These are phyloP conservation scores for Microcebus murinus DNA, from an alignment of 2,113 vertebrate genomes.

Conservation along the genomic window DNA sequence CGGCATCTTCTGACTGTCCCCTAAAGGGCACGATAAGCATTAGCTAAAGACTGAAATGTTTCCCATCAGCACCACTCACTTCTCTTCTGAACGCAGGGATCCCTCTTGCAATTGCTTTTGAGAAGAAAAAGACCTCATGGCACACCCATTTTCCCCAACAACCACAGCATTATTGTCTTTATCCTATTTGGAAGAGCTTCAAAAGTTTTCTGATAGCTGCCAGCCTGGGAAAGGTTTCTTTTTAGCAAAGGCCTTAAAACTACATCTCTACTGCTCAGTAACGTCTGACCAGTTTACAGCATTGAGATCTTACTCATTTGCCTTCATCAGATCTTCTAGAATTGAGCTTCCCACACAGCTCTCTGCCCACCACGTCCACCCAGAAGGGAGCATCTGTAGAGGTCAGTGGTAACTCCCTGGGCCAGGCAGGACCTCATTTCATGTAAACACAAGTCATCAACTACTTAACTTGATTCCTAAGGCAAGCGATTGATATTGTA, in stretches of 20 bases:
- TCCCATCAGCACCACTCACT: conserved; percentile 55
- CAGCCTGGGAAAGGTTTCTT: neutral
- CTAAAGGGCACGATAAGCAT: neutral
- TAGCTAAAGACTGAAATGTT: conserved; percentile 12
- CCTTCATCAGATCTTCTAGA: neutral
- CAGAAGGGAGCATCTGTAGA: accelerated
- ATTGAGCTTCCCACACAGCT: neutral
- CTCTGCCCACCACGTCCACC: neutral
- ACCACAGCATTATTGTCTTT: accelerated
- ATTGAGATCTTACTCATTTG: accelerated
- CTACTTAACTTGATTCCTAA: neutral
- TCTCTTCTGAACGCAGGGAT: conserved; percentile 54
- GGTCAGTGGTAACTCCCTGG: accelerated
- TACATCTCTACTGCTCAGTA: too few species aligned
- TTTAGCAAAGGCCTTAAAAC: neutral
- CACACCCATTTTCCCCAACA: neutral
- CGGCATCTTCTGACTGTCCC: neutral
- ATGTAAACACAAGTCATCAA: neutral
- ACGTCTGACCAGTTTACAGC: too few species aligned
- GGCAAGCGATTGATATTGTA: neutral
- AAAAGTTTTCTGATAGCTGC: neutral
- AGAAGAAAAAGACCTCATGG: neutral
- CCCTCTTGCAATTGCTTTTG: conserved; percentile 15
- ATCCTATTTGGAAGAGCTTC: neutral
- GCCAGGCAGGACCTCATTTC: neutral